A percentile compares a stretch with the other conserved stretches of the same genome.
phyloP scores from a whole-genome alignment of 2,888 invertebrate species.

The Auanema freiburgensis region DNA sequence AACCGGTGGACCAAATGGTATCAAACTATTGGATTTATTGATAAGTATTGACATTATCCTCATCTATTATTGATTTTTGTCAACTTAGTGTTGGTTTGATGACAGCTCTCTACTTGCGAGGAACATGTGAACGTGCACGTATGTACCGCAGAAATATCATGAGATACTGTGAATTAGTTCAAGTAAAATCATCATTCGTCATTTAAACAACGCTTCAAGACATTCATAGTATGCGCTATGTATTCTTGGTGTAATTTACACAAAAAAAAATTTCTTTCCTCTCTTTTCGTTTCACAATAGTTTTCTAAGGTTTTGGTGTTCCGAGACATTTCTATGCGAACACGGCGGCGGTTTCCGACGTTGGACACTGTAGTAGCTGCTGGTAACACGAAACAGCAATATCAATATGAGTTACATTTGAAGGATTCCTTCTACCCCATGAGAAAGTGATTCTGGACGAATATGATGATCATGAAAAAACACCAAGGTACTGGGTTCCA shows the following conservation, averaged over 20 bases:
- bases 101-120: slow-evolving; percentile 43
- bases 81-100: slow-evolving; percentile 39
- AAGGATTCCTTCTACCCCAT: slow-evolving; percentile 41
- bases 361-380: slow-evolving; percentile 45
- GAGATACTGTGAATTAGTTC: slow-evolving; percentile 39
- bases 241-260: background rate
- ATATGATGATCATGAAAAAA: slow-evolving; percentile 27
- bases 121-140: slow-evolving; percentile 35
- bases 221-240: too few relatives aligned
- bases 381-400: slow-evolving; percentile 17
- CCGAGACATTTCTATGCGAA: slow-evolving; percentile 45
- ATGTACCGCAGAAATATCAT: slow-evolving; percentile 41
- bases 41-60: slow-evolving; percentile 28
- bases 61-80: background rate
- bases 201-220: too few relatives aligned
- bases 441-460: slow-evolving; percentile 40
- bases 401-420: too few relatives aligned
- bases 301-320: slow-evolving; percentile 35
- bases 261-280: slow-evolving; percentile 3
- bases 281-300: background rate
- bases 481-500: slow-evolving; percentile 46
- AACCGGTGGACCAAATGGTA: slow-evolving; percentile 47
- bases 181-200: slow-evolving; percentile 10
- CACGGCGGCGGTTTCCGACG: slow-evolving; percentile 39
- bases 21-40: slow-evolving; percentile 49